Percentiles rank a stretch among this genome's conserved stretches.
phyloP scores from a whole-genome alignment of 2,113 vertebrate genomes.

The Clinocottus analis region DNA sequence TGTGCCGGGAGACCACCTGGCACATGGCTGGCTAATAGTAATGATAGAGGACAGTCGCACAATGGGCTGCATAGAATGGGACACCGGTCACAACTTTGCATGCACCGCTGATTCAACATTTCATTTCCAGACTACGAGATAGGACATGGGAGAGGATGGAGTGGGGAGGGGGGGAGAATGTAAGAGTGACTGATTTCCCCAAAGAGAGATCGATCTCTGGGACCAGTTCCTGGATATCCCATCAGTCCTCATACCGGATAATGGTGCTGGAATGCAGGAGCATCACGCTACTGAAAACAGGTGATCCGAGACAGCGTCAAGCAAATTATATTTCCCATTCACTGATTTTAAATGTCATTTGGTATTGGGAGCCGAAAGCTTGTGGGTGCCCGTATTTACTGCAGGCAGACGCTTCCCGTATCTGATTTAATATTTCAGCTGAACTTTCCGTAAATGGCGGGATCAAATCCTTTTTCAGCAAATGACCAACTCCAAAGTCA shows the following conservation, averaged over 20 bases:
- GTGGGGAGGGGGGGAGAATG: background rate
- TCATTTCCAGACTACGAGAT: background rate
- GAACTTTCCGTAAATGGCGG: background rate
- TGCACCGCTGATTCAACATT: background rate
- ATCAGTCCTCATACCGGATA: constrained; percentile 18
- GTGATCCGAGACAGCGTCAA: constrained; percentile 6
- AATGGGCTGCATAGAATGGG: background rate
- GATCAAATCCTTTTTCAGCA: background rate
- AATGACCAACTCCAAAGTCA: background rate
- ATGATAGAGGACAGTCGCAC: background rate
- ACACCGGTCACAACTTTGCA: background rate
- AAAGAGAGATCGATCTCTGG: constrained; percentile 21
- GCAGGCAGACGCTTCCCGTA: background rate
- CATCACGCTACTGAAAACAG: constrained; percentile 10
- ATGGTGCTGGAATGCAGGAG: background rate
- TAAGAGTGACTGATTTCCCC: constrained; percentile 23
- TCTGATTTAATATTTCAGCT: background rate
- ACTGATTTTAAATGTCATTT: constrained; percentile 20
- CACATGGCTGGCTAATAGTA: constrained; percentile 1
- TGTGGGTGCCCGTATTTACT: background rate
- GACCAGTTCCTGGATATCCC: constrained; percentile 35
- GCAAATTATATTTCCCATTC: constrained; percentile 5
- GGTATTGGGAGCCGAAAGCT: background rate
- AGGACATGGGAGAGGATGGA: background rate
- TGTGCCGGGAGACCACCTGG: background rate